Evolutionary conservation across 2,888 invertebrate genomes (phyloP).

Genomic region (Palloptera scutellata): DNA sequence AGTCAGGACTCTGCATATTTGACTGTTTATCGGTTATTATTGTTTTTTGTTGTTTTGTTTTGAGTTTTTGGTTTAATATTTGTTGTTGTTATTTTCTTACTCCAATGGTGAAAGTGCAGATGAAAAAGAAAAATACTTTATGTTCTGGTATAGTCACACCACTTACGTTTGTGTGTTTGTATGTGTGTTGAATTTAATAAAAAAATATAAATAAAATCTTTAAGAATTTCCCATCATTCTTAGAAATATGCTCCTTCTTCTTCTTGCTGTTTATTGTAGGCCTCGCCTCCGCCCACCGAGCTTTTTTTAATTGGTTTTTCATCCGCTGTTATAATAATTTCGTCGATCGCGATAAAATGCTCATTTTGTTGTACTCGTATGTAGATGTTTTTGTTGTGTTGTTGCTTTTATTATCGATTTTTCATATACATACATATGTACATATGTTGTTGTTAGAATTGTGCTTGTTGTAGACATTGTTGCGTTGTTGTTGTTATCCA

Average conservation of each 20-base stretch:
- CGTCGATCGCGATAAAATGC: constrained; percentile 17
- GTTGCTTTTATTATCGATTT: constrained; percentile 9
- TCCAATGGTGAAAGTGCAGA: too few species aligned
- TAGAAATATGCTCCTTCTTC: constrained; percentile 20
- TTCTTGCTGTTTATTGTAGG: not conserved
- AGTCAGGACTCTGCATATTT: constrained; percentile 21
- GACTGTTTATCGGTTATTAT: constrained; percentile 27
- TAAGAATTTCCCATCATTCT: constrained; percentile 26
- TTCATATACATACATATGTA: too few species aligned
- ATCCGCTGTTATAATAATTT: constrained; percentile 34
- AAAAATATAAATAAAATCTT: not conserved
- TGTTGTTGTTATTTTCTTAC: too few species aligned
- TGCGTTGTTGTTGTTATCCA: too few species aligned
- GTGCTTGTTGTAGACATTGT: too few species aligned
- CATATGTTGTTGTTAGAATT: too few species aligned
- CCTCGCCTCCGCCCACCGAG: constrained; percentile 33
- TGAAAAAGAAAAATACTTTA: too few species aligned
- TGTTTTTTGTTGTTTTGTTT: constrained; percentile 14
- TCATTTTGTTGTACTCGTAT: constrained; percentile 2
- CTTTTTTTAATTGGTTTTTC: constrained; percentile 39
- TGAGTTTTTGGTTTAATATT: not conserved
- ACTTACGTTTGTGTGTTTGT: not conserved
- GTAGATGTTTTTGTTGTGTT: constrained; percentile 15
- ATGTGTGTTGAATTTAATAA: not conserved
- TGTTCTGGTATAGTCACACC: not conserved